Evolutionary conservation across 2,113 vertebrate genomes (phyloP), one percentile per base, ranked within the genome.

Genomic region (Sitta europaea): DNA sequence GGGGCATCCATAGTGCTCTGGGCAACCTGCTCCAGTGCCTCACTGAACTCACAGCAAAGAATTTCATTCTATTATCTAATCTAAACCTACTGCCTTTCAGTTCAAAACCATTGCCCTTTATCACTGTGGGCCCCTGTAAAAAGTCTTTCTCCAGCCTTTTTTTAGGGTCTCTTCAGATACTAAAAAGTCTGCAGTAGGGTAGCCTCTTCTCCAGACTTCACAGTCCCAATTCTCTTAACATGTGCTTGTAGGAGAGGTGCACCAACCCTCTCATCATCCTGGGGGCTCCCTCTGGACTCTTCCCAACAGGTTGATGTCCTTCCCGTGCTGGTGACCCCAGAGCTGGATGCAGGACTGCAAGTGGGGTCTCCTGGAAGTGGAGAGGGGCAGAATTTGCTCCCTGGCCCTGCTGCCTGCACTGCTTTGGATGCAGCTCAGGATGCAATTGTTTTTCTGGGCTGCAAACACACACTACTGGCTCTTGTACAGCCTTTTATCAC

Each of bases 371-470:
- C 27, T 11, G 7, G 45, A n/a, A 33, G 19, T 33, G 24, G 3
- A 27, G 35, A 71, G 7, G 12, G 24, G 16, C 13, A 48, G 66
- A 42, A 42, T 63, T 40, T 1, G 0, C 29, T 71, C 7, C 33
- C 25, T 68, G 6, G 7, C 25, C 6, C 23, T 70, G 11, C 18
- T 55, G 70, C 12, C 20, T 5, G 5, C 0, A 1, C 8, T 54
- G n/a, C 10, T 87, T 54, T 70, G 43, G 21, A 18, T 18, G 29
- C 16, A 70, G 15, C 7, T 11, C 24, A 48, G 16, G 17, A 48
- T 12, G 8, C 1, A 0, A 18, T 25, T n/a, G 20, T 20, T 47
- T 61, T 62, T 35, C n/a, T 31, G n/a, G 73, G 19, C 14, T 62
- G 24, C 20, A 54, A 71, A 47, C 29, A 45, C 10, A 28, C 5